Conservation (phyloP, 2,888 invertebrate species). For the Hirudinaria manillensis region DNA sequence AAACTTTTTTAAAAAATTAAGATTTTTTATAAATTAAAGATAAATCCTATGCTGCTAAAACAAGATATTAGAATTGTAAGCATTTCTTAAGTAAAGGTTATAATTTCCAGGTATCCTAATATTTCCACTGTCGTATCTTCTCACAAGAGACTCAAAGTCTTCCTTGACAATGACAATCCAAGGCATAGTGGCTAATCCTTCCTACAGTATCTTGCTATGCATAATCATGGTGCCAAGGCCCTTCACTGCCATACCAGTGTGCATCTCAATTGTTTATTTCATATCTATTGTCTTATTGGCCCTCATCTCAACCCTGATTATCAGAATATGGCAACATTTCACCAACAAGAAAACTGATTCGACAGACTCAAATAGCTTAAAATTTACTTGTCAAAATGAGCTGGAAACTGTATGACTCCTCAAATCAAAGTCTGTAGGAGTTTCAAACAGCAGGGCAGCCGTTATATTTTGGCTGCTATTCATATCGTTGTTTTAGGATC, state of each 20-base stretch:
- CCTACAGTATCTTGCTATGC: constrained; percentile 7
- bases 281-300: constrained; percentile 1
- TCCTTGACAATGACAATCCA: constrained; percentile 22
- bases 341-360: too few relatives aligned
- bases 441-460: too few relatives aligned
- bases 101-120: constrained; percentile 10
- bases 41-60: not conserved
- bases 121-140: not conserved
- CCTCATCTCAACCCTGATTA: not conserved
- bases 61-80: not conserved
- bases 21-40: not conserved
- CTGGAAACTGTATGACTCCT: too few relatives aligned
- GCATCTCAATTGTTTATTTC: constrained; percentile 8
- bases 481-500: too few relatives aligned
- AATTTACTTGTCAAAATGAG: too few relatives aligned
- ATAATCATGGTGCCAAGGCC: constrained; percentile 23
- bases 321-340: too few relatives aligned
- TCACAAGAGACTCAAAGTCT: not conserved
- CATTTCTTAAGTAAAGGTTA: not conserved
- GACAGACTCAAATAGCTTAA: too few relatives aligned
- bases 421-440: too few relatives aligned
- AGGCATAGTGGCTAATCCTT: constrained; percentile 15
- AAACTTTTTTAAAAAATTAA: too few relatives aligned
- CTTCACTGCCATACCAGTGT: constrained; percentile 11
- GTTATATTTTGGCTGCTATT: too few relatives aligned